Evolutionary conservation across 2,797 vertebrate genomes (phyloP), one percentile per base, ranked within the genome.

Genomic region (Craterocephalus amniculus): DNA sequence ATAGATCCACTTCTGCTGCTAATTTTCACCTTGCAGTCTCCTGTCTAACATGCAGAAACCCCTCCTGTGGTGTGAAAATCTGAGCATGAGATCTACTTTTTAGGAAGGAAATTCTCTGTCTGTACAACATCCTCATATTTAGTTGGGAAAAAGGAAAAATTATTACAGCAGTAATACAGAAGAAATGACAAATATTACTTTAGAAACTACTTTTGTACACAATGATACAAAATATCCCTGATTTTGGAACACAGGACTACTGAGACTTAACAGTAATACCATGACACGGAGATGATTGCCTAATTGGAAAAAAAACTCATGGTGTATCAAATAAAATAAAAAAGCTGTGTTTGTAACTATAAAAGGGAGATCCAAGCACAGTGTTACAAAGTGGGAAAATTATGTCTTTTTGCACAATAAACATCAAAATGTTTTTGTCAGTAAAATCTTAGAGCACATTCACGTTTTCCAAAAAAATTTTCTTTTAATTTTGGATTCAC

Each of bases 11-110:
- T 72, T 51, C 8, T 60, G 49, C 58, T 51, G 55, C 52, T 22
- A 45, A 67, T 63, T 72, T 66, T 29, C 54, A 80, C 62, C 67
- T 70, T 1, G 20, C 68, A 56, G 20, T 58, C 56, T 35, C 54
- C 40, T 12, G 0, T 0, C 36, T 71, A 51, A 73, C 58, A 35
- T 48, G 45, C 59, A 68, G 75, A 76, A 55, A 45, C 57, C 26
- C 61, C 34, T 48, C 43, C 40, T 66, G 32, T 6, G 26, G 13
- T 40, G 35, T n/a, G 38, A 20, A 54, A 10, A 76, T 43, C 12
- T 51, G 48, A 77, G 54, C 51, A 43, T 52, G 22, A 58, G 56
- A 51, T 14, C 5, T 0, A 6, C 6, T 22, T 54, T 60, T 49
- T 29, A 61, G 43, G 2, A 51, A 67, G 34, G 10, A 45, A 32